Evolutionary conservation across 2,888 invertebrate genomes (phyloP), one percentile per base, ranked within the genome.

Genomic region (Morpho deidamia): DNA sequence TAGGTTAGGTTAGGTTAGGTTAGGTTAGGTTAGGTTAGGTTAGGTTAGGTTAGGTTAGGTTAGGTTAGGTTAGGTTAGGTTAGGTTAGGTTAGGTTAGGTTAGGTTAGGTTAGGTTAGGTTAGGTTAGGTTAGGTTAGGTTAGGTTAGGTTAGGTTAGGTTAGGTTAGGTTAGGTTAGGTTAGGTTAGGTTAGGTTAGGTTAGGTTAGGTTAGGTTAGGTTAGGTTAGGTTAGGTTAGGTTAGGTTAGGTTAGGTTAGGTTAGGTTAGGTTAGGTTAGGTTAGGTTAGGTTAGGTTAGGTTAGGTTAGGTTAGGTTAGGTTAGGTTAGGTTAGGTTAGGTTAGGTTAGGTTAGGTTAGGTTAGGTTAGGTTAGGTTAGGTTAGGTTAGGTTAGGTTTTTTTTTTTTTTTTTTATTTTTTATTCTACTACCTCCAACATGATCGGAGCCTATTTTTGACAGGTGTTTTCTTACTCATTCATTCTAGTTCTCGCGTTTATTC

Each of bases 181-280:
- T 53, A 47, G 50, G 56, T 56, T 56, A 52, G 56, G 49, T 42
- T 49, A 44, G 52, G 56, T 53, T 56, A 53, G 47, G 47, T 47
- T 53, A 50, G 47, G 54, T 51, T 54, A 51, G 51, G 51, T 51
- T 44, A 38, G 52, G 38, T 46, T 45, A 48, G 53, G 52, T 53
- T 53, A 56, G 48, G 48, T 34, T 44, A 49, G 53, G 48, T 52
- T 56, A 54, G 58, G 54, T 56, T 56, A 53, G 56, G 56, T 52
- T 56, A 52, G 44, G 56, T 56, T 56, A 54, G 52, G 56, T 53
- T 55, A 58, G 52, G 46, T 59, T 61, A 58, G 59, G 60, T 61
- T 64, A 61, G 61, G 64, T 59, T 62, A 57, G 60, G 61, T 59
- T 60, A 58, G 58, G 60, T 60, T 60, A 53, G 61, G 60, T 60